These are phyloP conservation scores for Brachyptera putata DNA, from an alignment of 2,888 invertebrate genomes.

Conservation along the genomic window DNA sequence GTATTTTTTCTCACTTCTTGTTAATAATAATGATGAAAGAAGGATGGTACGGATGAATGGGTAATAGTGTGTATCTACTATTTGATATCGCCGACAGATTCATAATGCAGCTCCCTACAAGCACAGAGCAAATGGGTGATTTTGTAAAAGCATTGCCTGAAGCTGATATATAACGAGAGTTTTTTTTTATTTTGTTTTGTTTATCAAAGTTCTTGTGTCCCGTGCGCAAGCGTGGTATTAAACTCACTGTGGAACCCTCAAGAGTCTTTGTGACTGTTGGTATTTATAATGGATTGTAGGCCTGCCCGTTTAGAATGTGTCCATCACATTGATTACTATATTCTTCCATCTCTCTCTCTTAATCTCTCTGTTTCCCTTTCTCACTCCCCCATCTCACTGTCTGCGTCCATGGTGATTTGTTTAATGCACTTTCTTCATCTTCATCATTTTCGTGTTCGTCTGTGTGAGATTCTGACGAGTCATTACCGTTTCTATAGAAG, in stretches of 20 bases:
- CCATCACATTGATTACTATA: slow-evolving; percentile 25
- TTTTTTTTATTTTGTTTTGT: slow-evolving; percentile 4
- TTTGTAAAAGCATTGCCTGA: slow-evolving; percentile 14
- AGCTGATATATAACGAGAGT: not conserved
- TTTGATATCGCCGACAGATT: no score
- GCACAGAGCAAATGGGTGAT: slow-evolving; percentile 13
- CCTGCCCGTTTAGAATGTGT: slow-evolving; percentile 18
- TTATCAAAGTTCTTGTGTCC: not conserved
- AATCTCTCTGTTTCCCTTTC: no score
- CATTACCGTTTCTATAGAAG: slow-evolving; percentile 18
- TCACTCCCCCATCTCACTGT: no score
- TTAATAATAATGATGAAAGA: no score
- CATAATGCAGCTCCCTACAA: not conserved
- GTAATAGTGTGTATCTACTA: no score
- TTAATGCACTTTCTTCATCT: not conserved
- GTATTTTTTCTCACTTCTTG: no score
- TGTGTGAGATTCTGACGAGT: slow-evolving; percentile 13
- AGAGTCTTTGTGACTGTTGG: not conserved
- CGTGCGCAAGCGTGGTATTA: no score
- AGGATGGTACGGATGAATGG: no score
- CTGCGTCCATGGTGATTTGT: slow-evolving; percentile 2
- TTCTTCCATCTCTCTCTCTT: slow-evolving; percentile 11
- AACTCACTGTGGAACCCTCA: not conserved
- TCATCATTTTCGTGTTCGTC: not conserved
- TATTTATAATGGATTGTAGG: slow-evolving; percentile 15